Evolutionary conservation across 1,140 invertebrate genomes (phyloP).

Genomic region (Lepidurus apus): DNA sequence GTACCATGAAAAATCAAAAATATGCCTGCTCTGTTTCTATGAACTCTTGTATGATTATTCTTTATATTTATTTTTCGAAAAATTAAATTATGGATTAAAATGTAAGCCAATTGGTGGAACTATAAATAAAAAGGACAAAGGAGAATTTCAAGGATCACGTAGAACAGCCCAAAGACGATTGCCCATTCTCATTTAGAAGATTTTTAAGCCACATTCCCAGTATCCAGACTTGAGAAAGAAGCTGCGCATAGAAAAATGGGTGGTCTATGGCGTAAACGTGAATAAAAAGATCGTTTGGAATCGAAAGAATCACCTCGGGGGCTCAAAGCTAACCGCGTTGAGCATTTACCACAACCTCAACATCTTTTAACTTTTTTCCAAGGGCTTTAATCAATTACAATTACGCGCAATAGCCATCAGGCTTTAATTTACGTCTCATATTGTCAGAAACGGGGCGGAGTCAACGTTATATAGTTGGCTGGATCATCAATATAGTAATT

Average conservation of each 20-base stretch:
- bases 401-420: neutral
- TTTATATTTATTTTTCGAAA: too few relatives aligned
- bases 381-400: constrained; percentile 16
- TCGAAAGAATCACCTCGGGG: too few relatives aligned
- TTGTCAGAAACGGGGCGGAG: constrained; percentile 7
- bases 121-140: neutral
- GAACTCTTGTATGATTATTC: too few relatives aligned
- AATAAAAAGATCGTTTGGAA: neutral
- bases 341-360: neutral
- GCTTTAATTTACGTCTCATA: neutral
- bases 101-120: neutral
- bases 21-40: too few relatives aligned
- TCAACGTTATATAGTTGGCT: neutral
- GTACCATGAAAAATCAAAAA: too few relatives aligned
- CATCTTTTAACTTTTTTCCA: neutral
- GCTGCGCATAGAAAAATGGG: neutral
- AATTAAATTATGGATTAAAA: neutral
- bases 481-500: neutral
- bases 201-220: too few relatives aligned
- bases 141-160: neutral
- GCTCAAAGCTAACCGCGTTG: neutral
- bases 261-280: neutral
- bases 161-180: neutral
- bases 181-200: too few relatives aligned
- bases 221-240: too few relatives aligned